These are phyloP conservation scores for Tachina fera DNA, from an alignment of 2,888 invertebrate species.

Conservation along the genomic window DNA sequence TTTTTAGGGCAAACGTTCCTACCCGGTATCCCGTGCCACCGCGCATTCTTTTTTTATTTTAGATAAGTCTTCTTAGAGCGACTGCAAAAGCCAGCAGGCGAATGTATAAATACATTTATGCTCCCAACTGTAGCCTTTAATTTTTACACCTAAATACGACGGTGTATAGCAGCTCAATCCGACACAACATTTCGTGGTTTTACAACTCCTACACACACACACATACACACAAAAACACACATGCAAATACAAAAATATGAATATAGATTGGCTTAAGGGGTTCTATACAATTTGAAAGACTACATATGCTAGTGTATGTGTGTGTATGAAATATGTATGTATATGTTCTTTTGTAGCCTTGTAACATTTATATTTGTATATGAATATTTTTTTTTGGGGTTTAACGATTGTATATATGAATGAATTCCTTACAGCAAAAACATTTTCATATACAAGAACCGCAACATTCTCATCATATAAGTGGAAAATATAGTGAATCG, in stretches of 20 bases:
- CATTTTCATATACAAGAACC: constrained; percentile 37
- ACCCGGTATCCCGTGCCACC: too few species aligned
- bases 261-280: constrained; percentile 56
- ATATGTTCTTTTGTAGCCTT: constrained; percentile 32
- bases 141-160: background rate
- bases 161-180: background rate
- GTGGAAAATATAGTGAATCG: constrained; percentile 1
- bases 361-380: constrained; percentile 9
- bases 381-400: background rate
- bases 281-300: constrained; percentile 37
- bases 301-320: background rate
- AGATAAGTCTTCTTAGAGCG: too few species aligned
- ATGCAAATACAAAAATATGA: background rate
- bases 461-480: constrained; percentile 22
- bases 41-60: too few species aligned
- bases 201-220: background rate
- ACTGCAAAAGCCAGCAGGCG: background rate
- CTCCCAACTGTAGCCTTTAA: constrained; percentile 15
- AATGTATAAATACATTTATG: background rate
- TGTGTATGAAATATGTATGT: background rate
- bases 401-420: constrained; percentile 16
- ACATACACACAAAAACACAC: too few species aligned
- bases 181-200: constrained; percentile 37
- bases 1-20: too few species aligned
- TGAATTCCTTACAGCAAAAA: constrained; percentile 25